phyloP scores from a whole-genome alignment of 2,113 vertebrate genomes.

The Mustelus asterias region DNA sequence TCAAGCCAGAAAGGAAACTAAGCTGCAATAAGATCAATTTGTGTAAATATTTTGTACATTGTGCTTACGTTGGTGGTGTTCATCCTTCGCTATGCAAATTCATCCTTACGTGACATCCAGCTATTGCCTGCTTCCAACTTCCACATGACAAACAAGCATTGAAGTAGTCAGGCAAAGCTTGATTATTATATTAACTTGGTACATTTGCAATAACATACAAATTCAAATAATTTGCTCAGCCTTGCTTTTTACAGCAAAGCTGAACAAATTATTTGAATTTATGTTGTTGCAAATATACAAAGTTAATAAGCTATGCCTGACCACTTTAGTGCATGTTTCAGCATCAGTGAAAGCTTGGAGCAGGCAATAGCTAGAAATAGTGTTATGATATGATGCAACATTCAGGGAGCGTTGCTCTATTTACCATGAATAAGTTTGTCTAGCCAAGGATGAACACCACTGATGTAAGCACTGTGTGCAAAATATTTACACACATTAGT shows the following conservation, averaged over 20 bases:
- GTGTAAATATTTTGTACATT: not conserved
- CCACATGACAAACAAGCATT: not conserved
- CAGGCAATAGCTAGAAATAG: not conserved
- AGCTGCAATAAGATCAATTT: not conserved
- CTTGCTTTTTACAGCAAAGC: not conserved
- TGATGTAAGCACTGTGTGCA: not conserved
- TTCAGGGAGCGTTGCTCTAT: not conserved
- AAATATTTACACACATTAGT: not conserved
- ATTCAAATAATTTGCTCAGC: not conserved
- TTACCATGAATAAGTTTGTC: not conserved
- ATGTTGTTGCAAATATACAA: not conserved
- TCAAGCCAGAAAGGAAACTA: too few species aligned
- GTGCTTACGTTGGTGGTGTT: not conserved
- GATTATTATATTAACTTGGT: not conserved
- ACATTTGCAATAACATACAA: not conserved
- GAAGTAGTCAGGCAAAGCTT: not conserved
- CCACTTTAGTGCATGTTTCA: not conserved
- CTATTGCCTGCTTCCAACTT: not conserved
- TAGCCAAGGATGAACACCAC: not conserved
- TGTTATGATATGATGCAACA: not conserved
- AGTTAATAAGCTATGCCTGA: not conserved
- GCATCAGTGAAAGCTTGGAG: not conserved
- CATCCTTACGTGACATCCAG: not conserved
- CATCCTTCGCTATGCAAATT: not conserved
- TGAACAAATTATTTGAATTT: not conserved